Conservation (phyloP, 64 coral and sea anemone genomes). For the Montipora sp. region DNA sequence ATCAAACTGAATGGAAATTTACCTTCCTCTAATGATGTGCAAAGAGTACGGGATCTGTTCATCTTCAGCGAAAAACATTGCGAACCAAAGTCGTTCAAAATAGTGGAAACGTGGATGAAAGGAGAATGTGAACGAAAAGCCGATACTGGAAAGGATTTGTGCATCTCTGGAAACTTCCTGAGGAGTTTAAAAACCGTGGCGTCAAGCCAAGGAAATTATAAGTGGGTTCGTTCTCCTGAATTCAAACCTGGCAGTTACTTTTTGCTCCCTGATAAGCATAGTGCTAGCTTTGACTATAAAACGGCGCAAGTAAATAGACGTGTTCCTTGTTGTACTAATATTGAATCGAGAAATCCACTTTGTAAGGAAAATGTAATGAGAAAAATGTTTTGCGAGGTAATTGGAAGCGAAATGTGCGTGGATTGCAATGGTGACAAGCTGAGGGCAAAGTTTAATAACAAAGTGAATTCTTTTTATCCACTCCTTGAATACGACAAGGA, state of each 20-base stretch:
- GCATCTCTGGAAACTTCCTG: neutral
- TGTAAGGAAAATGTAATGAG: slow-evolving; percentile 49
- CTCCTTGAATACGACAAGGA: slow-evolving; percentile 62
- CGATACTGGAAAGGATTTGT: neutral
- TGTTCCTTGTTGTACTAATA: slow-evolving; percentile 9
- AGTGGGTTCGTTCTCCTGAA: slow-evolving; percentile 57
- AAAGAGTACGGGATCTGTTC: slow-evolving; percentile 43
- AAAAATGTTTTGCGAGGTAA: slow-evolving; percentile 82
- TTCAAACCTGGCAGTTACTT: slow-evolving; percentile 75
- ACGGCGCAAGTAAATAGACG: neutral
- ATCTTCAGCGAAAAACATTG: slow-evolving; percentile 38
- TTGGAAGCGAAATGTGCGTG: slow-evolving; percentile 76
- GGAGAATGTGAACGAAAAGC: neutral
- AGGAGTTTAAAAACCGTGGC: neutral
- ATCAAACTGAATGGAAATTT: slow-evolving; percentile 32
- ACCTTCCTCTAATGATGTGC: neutral
- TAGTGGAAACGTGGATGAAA: slow-evolving; percentile 23
- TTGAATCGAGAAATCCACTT: slow-evolving; percentile 38
- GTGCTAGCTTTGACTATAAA: slow-evolving; percentile 20
- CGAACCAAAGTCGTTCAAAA: slow-evolving; percentile 9
- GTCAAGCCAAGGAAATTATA: slow-evolving; percentile 8
- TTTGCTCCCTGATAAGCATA: slow-evolving; percentile 34
- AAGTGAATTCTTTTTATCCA: slow-evolving; percentile 64
- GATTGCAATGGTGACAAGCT: slow-evolving; percentile 75
- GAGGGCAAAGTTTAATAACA: slow-evolving; percentile 54